Evolutionary conservation across 2,797 vertebrate genomes (phyloP), one percentile per base, ranked within the genome.

Genomic region (Leptoclinus maculatus): DNA sequence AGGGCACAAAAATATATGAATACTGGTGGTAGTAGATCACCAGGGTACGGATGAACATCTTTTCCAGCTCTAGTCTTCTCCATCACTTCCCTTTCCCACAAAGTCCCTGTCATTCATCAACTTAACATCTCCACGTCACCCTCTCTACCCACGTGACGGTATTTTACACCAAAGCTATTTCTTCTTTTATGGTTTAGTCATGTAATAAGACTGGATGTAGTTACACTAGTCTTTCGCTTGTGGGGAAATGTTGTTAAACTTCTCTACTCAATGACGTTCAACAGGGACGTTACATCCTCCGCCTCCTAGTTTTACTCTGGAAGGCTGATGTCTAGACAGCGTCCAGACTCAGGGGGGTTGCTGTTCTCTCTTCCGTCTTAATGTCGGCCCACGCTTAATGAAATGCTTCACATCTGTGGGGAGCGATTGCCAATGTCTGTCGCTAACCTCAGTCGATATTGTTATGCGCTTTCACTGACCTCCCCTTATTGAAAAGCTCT

Each of bases 271-370:
- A 6, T 27, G 32, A 10, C 0, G 21, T 23, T 54, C 8, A 68
- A 32, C 36, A 67, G 19, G 51, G 65, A 68, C 1, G 56, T 34
- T 21, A 41, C 25, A 43, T 51, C 36, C 36, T 76, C 25, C 14
- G 9, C n/a, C 39, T 58, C 34, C 25, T 66, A 34, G 43, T 43
- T 72, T 13, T 19, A 1, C 29, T 29, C 27, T 68, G 39, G 16
- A 29, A 69, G 41, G 17, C n/a, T 7, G 57, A 74, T 47, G 49
- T 74, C 41, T 58, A 32, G 54, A 78, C 34, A 21, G 25, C 16
- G 45, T 51, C 47, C 27, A 16, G 21, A 19, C 34, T 58, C 41
- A 11, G 29, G 51, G 27, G 39, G 32, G 23, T 16, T 41, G 34
- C 23, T 63, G 13, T 63, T 38, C 19, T 49, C 21, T 62, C 36